Percentiles rank a stretch among this genome's conserved stretches.
phyloP scores from a whole-genome alignment of 2,113 vertebrate species.

The Rhodinocichla rosea region DNA sequence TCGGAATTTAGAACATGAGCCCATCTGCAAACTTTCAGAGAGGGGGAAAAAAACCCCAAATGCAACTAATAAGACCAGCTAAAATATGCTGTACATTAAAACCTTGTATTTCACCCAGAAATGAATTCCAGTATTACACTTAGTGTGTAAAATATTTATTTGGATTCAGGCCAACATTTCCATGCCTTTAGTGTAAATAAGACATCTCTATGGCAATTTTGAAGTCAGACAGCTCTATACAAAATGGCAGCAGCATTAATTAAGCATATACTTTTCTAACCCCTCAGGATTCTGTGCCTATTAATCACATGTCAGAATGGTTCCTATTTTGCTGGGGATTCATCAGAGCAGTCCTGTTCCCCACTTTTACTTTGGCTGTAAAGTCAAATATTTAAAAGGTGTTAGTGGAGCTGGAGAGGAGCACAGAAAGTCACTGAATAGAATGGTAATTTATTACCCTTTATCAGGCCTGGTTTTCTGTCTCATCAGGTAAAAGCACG shows the following conservation, averaged over 20 bases:
- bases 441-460: not conserved
- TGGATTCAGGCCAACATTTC: conserved; percentile 43
- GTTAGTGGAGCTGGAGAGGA: not conserved
- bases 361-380: not conserved
- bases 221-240: conserved; percentile 36
- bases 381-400: not conserved
- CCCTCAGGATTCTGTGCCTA: not conserved
- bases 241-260: conserved; percentile 46
- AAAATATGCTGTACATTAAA: not conserved
- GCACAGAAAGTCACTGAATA: not conserved
- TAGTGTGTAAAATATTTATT: conserved; percentile 4
- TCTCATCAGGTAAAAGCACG: not conserved
- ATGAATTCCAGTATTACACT: not conserved
- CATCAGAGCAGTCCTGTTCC: not conserved
- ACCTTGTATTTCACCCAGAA: not conserved
- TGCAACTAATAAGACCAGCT: not conserved
- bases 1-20: not conserved
- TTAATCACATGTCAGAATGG: conserved; percentile 16
- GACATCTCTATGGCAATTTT: conserved; percentile 21
- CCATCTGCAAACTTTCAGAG: not conserved
- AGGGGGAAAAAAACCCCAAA: not conserved
- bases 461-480: not conserved
- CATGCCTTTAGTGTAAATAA: conserved; percentile 36
- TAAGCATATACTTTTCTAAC: conserved; percentile 33
- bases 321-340: not conserved